Evolutionary conservation across 2,888 invertebrate species (phyloP).

Genomic region (Trichogramma dendrolimi): DNA sequence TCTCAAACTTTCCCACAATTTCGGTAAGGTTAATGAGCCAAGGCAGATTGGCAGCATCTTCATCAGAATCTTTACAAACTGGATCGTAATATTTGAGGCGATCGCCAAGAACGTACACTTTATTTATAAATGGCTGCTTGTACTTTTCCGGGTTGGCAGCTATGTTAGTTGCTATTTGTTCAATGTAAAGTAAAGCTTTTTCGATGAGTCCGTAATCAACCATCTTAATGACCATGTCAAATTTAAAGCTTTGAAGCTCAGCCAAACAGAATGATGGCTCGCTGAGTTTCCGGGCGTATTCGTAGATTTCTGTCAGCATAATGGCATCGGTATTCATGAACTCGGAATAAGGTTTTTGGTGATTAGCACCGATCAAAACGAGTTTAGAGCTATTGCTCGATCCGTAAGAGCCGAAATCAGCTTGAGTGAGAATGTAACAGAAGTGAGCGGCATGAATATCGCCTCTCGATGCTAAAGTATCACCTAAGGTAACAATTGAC

Average conservation of each 20-base stretch:
- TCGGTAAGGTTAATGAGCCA: conserved; percentile 59
- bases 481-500: conserved; percentile 69
- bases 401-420: conserved; percentile 56
- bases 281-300: conserved; percentile 82
- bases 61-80: conserved; percentile 53
- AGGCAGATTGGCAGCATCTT: conserved; percentile 55
- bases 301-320: conserved; percentile 92
- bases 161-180: conserved; percentile 70
- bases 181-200: conserved; percentile 79
- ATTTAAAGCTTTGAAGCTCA: conserved; percentile 76
- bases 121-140: conserved; percentile 55
- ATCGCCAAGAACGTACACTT: conserved; percentile 55
- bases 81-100: conserved; percentile 72
- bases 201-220: conserved; percentile 73
- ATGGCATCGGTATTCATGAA: conserved; percentile 80
- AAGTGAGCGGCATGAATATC: conserved; percentile 90
- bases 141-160: conserved; percentile 57
- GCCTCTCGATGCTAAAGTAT: conserved; percentile 69
- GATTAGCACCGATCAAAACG: conserved; percentile 73
- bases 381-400: conserved; percentile 60
- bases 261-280: conserved; percentile 69
- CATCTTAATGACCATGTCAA: conserved; percentile 73
- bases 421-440: conserved; percentile 87
- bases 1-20: conserved; percentile 50
- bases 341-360: conserved; percentile 60